These are phyloP conservation scores for Aptenodytes forsteri DNA, from an alignment of 2,113 vertebrate genomes.

Conservation along the genomic window DNA sequence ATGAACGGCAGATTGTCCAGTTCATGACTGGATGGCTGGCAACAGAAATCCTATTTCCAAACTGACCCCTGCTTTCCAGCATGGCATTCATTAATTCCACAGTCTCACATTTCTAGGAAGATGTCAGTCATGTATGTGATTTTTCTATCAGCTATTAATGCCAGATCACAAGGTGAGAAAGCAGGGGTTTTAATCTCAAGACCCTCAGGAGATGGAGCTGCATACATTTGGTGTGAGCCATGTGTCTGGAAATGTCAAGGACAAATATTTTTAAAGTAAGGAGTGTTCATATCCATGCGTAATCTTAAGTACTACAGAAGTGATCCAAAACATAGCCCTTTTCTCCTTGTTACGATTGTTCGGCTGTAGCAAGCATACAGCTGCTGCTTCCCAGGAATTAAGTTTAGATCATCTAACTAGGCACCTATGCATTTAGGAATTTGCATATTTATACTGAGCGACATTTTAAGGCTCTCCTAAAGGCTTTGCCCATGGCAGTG, in stretches of 20 bases:
- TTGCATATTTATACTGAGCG: neutral
- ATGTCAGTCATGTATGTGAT: conserved; percentile 68
- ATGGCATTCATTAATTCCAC: conserved; percentile 70
- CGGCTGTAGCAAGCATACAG: neutral
- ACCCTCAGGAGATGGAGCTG: conserved; percentile 56
- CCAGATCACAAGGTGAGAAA: conserved; percentile 56
- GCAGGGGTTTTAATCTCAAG: conserved; percentile 62
- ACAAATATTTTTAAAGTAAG: conserved; percentile 20
- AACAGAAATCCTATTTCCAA: conserved; percentile 45
- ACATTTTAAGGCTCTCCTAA: neutral
- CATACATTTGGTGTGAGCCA: conserved; percentile 56
- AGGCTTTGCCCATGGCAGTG: neutral
- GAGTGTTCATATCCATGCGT: neutral
- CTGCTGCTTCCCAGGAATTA: neutral
- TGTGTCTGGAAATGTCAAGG: conserved; percentile 49
- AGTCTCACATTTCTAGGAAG: conserved; percentile 61
- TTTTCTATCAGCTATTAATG: conserved; percentile 68
- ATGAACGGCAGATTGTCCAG: conserved; percentile 48
- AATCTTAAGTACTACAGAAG: neutral
- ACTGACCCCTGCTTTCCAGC: conserved; percentile 59
- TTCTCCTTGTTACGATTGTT: neutral
- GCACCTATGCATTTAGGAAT: neutral
- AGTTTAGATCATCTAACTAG: neutral
- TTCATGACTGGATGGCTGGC: conserved; percentile 57
- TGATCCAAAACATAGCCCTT: conserved; percentile 1